Conservation (phyloP, 2,797 vertebrate genomes). For the Enteromius anoplus region DNA sequence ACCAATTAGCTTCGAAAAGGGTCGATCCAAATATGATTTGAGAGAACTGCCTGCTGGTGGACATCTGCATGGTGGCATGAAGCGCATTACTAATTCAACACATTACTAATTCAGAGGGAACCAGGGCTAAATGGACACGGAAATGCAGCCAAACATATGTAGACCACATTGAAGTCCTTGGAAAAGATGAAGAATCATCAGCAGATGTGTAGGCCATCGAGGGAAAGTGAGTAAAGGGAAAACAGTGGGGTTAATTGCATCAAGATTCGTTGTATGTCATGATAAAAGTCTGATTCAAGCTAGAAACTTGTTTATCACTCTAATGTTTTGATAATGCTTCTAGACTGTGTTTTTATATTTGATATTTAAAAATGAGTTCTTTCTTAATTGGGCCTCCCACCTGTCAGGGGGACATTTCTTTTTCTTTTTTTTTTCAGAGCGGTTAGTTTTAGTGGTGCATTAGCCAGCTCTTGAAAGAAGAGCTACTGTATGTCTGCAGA, state of each 20-base stretch:
- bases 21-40: constrained; percentile 11
- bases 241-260: constrained; percentile 38
- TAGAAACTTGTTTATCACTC: background rate
- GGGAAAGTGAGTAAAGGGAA: constrained; percentile 47
- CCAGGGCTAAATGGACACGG: constrained; percentile 38
- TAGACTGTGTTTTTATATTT: background rate
- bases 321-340: constrained; percentile 15
- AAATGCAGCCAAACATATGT: constrained; percentile 56
- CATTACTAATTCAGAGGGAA: constrained; percentile 63
- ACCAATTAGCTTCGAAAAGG: constrained; percentile 35
- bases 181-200: constrained; percentile 45
- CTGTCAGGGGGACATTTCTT: background rate
- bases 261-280: background rate
- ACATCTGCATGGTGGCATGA: constrained; percentile 40
- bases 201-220: constrained; percentile 44
- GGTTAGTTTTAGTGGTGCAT: background rate
- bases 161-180: constrained; percentile 50
- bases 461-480: constrained; percentile 45
- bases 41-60: constrained; percentile 51
- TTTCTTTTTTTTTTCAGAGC: background rate
- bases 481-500: constrained; percentile 50
- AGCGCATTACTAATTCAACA: constrained; percentile 35
- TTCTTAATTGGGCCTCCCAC: background rate
- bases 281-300: background rate
- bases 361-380: background rate